These are phyloP conservation scores for Rhinoderma darwinii DNA, from an alignment of 2,113 vertebrate genomes.

Conservation along the genomic window DNA sequence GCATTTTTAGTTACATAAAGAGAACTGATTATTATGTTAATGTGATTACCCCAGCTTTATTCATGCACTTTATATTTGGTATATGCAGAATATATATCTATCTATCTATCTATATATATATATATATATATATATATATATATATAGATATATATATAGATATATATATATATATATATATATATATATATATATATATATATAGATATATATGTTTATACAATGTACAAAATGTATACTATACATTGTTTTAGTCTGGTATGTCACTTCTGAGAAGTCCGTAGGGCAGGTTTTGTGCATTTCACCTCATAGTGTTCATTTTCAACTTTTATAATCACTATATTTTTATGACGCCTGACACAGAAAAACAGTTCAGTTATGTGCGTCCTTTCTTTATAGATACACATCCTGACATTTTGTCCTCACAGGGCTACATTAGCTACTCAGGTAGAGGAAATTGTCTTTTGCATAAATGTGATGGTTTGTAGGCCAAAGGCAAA, in stretches of 20 bases:
- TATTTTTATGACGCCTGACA: slow-evolving; percentile 40
- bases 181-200: neutral
- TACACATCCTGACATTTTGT: slow-evolving; percentile 25
- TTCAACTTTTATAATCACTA: slow-evolving; percentile 1
- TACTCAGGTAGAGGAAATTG: slow-evolving; percentile 37
- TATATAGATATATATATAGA: neutral
- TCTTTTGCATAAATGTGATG: slow-evolving; percentile 35
- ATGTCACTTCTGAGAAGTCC: neutral
- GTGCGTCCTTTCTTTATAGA: neutral
- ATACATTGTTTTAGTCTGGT: neutral
- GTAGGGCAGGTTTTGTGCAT: neutral
- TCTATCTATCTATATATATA: too few relatives aligned
- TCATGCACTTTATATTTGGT: neutral
- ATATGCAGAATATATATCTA: neutral
- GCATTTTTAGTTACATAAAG: neutral
- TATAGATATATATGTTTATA: too few relatives aligned
- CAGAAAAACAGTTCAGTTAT: slow-evolving; percentile 27
- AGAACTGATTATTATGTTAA: slow-evolving; percentile 7
- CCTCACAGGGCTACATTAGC: slow-evolving; percentile 22
- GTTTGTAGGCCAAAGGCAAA: slow-evolving; percentile 28
- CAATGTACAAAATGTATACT: too few relatives aligned
- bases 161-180: neutral
- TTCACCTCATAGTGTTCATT: slow-evolving; percentile 40
- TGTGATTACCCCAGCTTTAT: neutral
- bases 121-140: neutral